A percentile compares a stretch with the other conserved stretches of the same genome.
phyloP scores from a whole-genome alignment of 1,140 invertebrate species.

The Cydia pomonella region DNA sequence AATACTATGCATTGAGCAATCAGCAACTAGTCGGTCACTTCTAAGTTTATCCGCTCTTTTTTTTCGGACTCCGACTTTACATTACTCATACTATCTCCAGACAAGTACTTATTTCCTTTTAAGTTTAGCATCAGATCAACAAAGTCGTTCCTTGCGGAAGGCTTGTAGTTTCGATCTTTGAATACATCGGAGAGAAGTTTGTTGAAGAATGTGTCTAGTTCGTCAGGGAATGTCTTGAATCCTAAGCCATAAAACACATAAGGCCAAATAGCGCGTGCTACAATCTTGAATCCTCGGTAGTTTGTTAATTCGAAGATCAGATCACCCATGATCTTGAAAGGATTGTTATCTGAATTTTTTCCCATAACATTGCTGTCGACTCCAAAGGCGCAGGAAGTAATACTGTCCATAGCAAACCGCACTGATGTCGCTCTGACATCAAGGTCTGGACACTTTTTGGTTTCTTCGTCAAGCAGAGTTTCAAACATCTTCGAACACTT shows the following conservation, averaged over 20 bases:
- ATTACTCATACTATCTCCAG: conserved; percentile 45
- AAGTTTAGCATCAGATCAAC: conserved; percentile 48
- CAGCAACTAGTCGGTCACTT: conserved; percentile 47
- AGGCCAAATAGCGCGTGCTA: conserved; percentile 50
- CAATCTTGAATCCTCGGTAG: conserved; percentile 35
- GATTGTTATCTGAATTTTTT: conserved; percentile 52
- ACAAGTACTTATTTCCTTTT: conserved; percentile 43
- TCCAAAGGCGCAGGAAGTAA: conserved; percentile 82
- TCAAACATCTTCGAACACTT: conserved; percentile 65
- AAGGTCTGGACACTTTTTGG: conserved; percentile 44
- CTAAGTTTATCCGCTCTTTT: conserved; percentile 38
- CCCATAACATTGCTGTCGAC: conserved; percentile 80
- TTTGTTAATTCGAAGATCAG: conserved; percentile 46
- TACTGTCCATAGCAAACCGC: conserved; percentile 82
- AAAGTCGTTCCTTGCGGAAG: conserved; percentile 50
- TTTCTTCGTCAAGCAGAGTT: conserved; percentile 47
- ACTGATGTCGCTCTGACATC: conserved; percentile 74
- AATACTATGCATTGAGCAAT: conserved; percentile 61
- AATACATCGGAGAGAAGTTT: conserved; percentile 49
- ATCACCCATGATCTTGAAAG: conserved; percentile 77
- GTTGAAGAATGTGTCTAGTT: conserved; percentile 46
- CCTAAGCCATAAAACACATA: conserved; percentile 49
- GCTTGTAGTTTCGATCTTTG: conserved; percentile 42
- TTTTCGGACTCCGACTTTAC: conserved; percentile 31
- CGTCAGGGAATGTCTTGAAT: conserved; percentile 37